A percentile compares a stretch with the other conserved stretches of the same genome.
Conservation (phyloP, 2,888 invertebrate genomes). For the Idaea dimidiata region DNA sequence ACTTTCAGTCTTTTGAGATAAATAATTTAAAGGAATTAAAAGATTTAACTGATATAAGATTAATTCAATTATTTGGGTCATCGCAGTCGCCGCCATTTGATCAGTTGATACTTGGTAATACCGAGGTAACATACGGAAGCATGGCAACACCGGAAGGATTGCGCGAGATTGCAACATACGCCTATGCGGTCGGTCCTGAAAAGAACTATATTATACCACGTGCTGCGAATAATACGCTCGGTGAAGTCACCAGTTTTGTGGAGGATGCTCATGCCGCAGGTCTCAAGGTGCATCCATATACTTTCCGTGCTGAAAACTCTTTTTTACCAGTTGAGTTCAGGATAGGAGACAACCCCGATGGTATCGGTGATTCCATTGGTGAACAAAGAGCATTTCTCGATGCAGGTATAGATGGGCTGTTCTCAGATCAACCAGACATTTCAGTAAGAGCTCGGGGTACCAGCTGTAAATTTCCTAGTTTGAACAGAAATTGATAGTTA, state of each 20-base stretch:
- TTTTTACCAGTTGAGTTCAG: slow-evolving; percentile 62
- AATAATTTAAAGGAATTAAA: slow-evolving; percentile 63
- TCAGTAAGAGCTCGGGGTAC: slow-evolving; percentile 46
- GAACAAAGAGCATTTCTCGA: slow-evolving; percentile 57
- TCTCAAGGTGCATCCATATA: slow-evolving; percentile 68
- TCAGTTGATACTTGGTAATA: slow-evolving; percentile 47
- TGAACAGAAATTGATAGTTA: not conserved
- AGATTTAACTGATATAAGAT: slow-evolving; percentile 54
- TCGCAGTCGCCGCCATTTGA: slow-evolving; percentile 51
- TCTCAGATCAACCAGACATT: slow-evolving; percentile 67
- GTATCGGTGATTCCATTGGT: slow-evolving; percentile 54
- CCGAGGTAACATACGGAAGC: slow-evolving; percentile 53
- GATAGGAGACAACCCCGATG: slow-evolving; percentile 42
- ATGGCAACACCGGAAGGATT: slow-evolving; percentile 68
- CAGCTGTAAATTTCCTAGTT: not conserved
- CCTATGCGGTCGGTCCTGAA: slow-evolving; percentile 67
- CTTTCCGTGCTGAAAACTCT: slow-evolving; percentile 64
- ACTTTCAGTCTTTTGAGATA: slow-evolving; percentile 72
- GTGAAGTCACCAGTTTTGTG: slow-evolving; percentile 56
- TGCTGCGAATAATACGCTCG: slow-evolving; percentile 47
- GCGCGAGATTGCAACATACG: slow-evolving; percentile 61
- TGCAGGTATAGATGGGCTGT: slow-evolving; percentile 67
- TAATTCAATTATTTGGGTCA: slow-evolving; percentile 56
- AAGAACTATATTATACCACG: slow-evolving; percentile 65
- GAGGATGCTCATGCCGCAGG: slow-evolving; percentile 60